Evolutionary conservation across 2,797 vertebrate genomes (phyloP).

Genomic region (Philypnodon macrostomus): DNA sequence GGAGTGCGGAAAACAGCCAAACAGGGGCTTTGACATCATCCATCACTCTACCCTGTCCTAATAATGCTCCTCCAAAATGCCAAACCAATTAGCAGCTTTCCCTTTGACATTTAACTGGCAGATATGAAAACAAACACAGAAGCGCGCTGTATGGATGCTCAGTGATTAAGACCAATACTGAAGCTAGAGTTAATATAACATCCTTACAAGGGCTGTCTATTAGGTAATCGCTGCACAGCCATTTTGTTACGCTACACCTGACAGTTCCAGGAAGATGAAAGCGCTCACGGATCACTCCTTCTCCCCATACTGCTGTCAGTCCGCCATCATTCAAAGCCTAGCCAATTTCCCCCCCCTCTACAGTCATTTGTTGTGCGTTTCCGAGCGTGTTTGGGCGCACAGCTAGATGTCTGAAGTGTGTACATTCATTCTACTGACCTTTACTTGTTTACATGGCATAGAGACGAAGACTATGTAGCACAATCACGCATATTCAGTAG

Average conservation of each 20-base stretch:
- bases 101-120: conserved; percentile 67
- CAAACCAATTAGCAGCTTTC: conserved; percentile 71
- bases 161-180: conserved; percentile 31
- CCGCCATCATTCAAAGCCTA: conserved; percentile 17
- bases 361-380: conserved; percentile 42
- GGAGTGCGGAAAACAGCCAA: conserved; percentile 30
- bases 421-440: conserved; percentile 25
- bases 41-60: conserved; percentile 52
- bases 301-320: conserved; percentile 27
- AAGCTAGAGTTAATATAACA: conserved; percentile 24
- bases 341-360: conserved; percentile 11
- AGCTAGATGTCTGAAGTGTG: conserved; percentile 5
- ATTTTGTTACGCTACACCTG: conserved; percentile 60
- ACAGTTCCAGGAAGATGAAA: conserved; percentile 71
- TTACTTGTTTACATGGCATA: conserved; percentile 22
- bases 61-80: conserved; percentile 64
- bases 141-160: conserved; percentile 16
- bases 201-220: conserved; percentile 31
- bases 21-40: conserved; percentile 57
- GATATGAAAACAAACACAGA: conserved; percentile 53
- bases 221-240: conserved; percentile 30
- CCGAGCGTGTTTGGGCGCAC: neutral
- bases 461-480: conserved; percentile 33
- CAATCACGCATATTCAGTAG: conserved; percentile 36
- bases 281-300: conserved; percentile 27